phyloP scores from a whole-genome alignment of 2,113 vertebrate genomes.

The Cyanoliseus patagonus region DNA sequence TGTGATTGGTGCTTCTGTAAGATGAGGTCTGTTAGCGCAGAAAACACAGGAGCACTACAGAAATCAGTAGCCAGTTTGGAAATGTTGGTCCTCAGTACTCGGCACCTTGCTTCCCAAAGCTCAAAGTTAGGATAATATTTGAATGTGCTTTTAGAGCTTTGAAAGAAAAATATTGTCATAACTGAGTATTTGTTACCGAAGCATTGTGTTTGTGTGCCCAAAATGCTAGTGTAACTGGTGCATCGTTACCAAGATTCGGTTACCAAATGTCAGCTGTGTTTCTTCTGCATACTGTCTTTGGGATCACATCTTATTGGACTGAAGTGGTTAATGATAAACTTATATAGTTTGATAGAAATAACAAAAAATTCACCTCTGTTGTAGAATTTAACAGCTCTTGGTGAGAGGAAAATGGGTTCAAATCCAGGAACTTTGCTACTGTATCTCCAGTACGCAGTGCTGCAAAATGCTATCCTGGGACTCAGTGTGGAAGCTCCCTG shows the following conservation, averaged over 20 bases:
- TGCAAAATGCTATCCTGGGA: not conserved
- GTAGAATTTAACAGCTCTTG: not conserved
- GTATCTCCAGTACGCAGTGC: not conserved
- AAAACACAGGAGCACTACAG: not conserved
- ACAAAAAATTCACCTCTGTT: not conserved
- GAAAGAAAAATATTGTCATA: not conserved
- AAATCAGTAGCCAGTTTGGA: not conserved
- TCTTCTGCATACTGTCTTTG: not conserved
- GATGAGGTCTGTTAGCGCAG: not conserved
- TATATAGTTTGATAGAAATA: not conserved
- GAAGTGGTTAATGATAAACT: not conserved
- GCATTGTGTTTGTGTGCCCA: not conserved
- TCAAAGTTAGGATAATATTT: not conserved
- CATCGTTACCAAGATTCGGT: not conserved
- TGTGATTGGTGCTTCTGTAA: not conserved
- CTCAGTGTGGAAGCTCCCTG: not conserved
- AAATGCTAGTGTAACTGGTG: not conserved
- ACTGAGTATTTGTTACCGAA: not conserved
- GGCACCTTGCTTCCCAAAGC: not conserved
- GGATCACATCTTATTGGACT: not conserved
- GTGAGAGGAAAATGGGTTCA: not conserved
- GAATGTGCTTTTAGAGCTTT: not conserved
- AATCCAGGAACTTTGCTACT: accelerated
- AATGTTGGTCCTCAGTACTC: not conserved
- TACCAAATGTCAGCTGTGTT: not conserved